Conservation (phyloP, 2,113 vertebrate species). For the Lepisosteus oculatus region DNA sequence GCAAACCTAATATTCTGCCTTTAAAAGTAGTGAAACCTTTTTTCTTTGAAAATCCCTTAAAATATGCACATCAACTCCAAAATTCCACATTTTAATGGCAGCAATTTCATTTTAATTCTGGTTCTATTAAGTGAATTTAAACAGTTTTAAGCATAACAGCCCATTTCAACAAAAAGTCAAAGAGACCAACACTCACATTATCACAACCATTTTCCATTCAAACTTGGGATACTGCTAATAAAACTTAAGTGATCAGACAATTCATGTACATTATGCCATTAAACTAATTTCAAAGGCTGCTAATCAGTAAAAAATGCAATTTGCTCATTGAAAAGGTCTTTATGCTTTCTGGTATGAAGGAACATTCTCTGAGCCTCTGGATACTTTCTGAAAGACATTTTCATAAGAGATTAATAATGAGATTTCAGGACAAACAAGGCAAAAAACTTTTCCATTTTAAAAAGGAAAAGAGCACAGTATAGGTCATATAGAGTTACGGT, state of each 20-base stretch:
- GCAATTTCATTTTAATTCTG: slow-evolving; percentile 54
- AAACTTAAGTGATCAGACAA: slow-evolving; percentile 53
- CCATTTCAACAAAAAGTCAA: slow-evolving; percentile 39
- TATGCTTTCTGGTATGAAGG: slow-evolving; percentile 45
- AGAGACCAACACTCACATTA: slow-evolving; percentile 56
- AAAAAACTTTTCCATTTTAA: slow-evolving; percentile 20
- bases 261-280: slow-evolving; percentile 61
- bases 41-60: background rate
- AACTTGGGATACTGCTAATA: slow-evolving; percentile 54
- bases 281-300: slow-evolving; percentile 60
- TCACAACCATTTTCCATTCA: slow-evolving; percentile 58
- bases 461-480: background rate
- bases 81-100: slow-evolving; percentile 34
- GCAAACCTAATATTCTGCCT: background rate
- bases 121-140: slow-evolving; percentile 60
- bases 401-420: slow-evolving; percentile 14
- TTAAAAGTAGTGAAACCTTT: slow-evolving; percentile 5
- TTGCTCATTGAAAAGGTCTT: slow-evolving; percentile 56
- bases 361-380: slow-evolving; percentile 12
- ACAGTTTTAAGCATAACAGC: slow-evolving; percentile 40
- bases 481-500: background rate
- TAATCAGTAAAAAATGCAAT: slow-evolving; percentile 63
- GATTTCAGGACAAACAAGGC: background rate
- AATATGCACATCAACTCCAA: background rate
- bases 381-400: slow-evolving; percentile 4